These are phyloP conservation scores for Holothuria scabra DNA, from an alignment of 53 echinoderm and acorn worm genomes.

Conservation along the genomic window DNA sequence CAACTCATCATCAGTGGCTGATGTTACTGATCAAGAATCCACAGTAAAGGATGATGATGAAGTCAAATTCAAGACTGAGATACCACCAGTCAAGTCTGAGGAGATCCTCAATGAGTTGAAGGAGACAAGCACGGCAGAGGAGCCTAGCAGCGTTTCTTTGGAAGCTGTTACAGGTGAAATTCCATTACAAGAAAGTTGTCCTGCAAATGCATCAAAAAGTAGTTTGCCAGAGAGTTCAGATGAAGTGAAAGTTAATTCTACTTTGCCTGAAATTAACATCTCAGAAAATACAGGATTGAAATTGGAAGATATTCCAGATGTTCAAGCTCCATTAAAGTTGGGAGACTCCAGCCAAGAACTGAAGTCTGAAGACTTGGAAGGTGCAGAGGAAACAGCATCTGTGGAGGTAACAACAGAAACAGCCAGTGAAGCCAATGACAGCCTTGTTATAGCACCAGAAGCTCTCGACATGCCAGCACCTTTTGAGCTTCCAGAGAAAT, in stretches of 20 bases:
- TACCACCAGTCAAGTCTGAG: not conserved
- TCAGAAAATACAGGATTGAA: no score
- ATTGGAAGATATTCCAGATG: no score
- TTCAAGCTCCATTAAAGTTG: not conserved
- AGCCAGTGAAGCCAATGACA: constrained; percentile 41
- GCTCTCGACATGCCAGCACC: not conserved
- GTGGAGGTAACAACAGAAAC: constrained; percentile 32
- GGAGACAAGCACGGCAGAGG: no score
- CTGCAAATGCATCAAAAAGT: no score
- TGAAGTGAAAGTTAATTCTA: no score
- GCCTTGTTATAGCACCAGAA: constrained; percentile 26
- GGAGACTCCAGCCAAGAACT: not conserved
- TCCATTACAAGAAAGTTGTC: no score
- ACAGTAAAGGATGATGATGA: not conserved
- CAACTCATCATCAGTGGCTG: not conserved
- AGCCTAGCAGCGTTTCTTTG: no score
- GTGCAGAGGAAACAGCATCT: constrained; percentile 34
- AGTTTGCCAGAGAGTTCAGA: no score
- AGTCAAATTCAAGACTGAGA: not conserved
- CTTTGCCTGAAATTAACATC: no score
- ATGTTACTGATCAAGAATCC: not conserved
- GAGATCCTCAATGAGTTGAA: not conserved
- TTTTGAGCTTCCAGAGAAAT: constrained; percentile 6
- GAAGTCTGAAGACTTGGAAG: constrained; percentile 19
- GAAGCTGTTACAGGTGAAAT: no score